These are phyloP conservation scores for Antheraea assamensis DNA, from an alignment of 2,888 invertebrate species.

Conservation along the genomic window DNA sequence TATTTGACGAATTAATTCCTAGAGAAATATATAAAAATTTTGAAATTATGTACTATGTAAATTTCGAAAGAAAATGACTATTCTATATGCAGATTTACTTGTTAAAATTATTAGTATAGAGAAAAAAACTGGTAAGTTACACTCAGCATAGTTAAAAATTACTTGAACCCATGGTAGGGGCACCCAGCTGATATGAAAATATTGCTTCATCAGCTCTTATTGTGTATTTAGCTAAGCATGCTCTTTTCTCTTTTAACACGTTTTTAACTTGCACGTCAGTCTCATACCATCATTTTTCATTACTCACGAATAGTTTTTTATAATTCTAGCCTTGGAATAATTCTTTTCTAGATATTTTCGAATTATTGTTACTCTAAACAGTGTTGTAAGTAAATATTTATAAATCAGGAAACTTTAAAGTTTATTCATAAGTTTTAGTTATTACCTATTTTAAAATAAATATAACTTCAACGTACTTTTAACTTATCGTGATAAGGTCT, in stretches of 20 bases:
- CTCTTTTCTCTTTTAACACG: slow-evolving; percentile 15
- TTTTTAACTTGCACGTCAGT: slow-evolving; percentile 38
- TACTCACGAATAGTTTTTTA: not conserved
- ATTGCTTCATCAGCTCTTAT: slow-evolving; percentile 47
- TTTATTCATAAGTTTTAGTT: not conserved
- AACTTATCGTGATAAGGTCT: not conserved
- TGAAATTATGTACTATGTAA: too few relatives aligned
- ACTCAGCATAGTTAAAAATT: not conserved
- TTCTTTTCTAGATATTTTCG: not conserved
- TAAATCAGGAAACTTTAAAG: not conserved
- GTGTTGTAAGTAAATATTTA: not conserved
- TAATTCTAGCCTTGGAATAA: not conserved
- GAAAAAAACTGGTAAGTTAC: not conserved
- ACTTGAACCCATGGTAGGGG: slow-evolving; percentile 29
- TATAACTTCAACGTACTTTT: not conserved
- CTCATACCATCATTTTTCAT: slow-evolving; percentile 40
- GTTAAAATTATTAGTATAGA: slow-evolving; percentile 8
- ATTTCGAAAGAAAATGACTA: too few relatives aligned
- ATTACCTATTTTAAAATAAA: not conserved
- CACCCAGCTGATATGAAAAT: slow-evolving; percentile 50
- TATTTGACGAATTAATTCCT: too few relatives aligned
- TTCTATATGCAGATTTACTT: slow-evolving; percentile 3
- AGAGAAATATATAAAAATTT: too few relatives aligned
- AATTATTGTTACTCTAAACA: not conserved
- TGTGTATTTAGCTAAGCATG: slow-evolving; percentile 48